A percentile compares a stretch with the other conserved stretches of the same genome.
These are phyloP conservation scores for Seladonia tumulorum DNA, from an alignment of 2,888 invertebrate genomes.

Conservation along the genomic window DNA sequence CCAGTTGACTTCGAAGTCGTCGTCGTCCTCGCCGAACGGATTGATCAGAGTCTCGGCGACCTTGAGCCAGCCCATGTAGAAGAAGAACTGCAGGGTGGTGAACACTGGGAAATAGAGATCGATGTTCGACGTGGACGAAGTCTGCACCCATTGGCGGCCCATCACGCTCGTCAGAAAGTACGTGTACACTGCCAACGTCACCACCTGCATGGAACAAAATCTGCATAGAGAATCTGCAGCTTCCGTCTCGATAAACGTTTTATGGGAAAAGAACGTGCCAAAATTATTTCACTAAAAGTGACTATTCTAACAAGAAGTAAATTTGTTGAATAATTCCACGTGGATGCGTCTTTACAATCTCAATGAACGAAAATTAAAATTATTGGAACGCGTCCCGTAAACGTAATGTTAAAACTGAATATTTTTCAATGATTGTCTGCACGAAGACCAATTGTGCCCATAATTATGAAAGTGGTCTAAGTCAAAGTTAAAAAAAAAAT, in stretches of 20 bases:
- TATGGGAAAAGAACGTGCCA: no score
- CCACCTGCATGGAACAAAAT: slow-evolving; percentile 86
- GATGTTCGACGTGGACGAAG: slow-evolving; percentile 85
- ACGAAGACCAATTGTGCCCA: no score
- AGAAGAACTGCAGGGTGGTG: slow-evolving; percentile 94
- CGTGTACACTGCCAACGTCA: slow-evolving; percentile 96
- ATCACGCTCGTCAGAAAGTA: slow-evolving; percentile 95
- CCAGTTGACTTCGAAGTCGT: slow-evolving; percentile 97
- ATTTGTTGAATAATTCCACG: no score
- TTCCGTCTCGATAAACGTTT: not conserved
- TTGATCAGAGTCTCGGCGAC: slow-evolving; percentile 96
- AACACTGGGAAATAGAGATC: slow-evolving; percentile 96
- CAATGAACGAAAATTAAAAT: no score
- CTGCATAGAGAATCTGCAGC: not conserved
- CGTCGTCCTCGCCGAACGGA: slow-evolving; percentile 96
- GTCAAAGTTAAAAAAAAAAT: no score
- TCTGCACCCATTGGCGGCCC: slow-evolving; percentile 92
- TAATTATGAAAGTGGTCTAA: no score
- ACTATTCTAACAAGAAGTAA: no score
- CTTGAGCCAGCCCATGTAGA: slow-evolving; percentile 96
- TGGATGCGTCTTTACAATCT: no score
- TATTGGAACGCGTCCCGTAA: no score
- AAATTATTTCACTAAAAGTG: no score
- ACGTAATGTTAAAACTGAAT: no score
- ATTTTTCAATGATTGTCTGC: no score